These are phyloP conservation scores for Platypus cylindrus DNA, from an alignment of 2,888 invertebrate genomes.

Conservation along the genomic window DNA sequence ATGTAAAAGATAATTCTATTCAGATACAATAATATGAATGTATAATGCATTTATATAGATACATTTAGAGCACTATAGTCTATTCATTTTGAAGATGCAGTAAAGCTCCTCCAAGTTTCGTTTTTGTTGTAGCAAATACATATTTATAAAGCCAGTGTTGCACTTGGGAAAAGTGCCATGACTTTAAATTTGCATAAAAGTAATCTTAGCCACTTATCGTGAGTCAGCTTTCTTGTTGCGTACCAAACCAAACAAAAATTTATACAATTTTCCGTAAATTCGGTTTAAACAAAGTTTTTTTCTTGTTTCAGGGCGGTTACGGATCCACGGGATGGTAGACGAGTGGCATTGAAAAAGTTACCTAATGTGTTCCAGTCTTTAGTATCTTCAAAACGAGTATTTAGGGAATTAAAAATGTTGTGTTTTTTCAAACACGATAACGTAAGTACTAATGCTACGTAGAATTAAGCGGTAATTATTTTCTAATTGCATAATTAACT, in stretches of 20 bases:
- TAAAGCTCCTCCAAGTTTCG: too few species aligned
- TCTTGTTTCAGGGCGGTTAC: conserved; percentile 88
- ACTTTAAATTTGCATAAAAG: too few species aligned
- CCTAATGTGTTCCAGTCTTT: conserved; percentile 99
- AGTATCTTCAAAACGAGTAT: conserved; percentile 96
- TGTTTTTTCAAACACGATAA: conserved; percentile 99
- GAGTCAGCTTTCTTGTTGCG: too few species aligned
- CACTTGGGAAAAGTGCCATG: too few species aligned
- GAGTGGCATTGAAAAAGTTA: conserved; percentile 98
- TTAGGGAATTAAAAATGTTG: conserved; percentile 97
- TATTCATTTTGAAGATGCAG: too few species aligned
- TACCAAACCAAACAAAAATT: too few species aligned
- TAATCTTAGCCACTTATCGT: too few species aligned
- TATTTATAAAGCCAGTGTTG: neutral
- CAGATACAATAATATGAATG: too few species aligned
- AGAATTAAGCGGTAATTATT: neutral
- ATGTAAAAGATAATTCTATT: too few species aligned
- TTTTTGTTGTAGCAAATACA: too few species aligned
- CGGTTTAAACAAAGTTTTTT: too few species aligned
- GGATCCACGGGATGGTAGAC: conserved; percentile 94
- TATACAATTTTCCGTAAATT: too few species aligned
- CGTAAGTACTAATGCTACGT: conserved; percentile 50
- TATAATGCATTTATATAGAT: conserved; percentile 3
- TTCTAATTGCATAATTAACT: neutral
- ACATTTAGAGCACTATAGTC: conserved; percentile 1